phyloP scores from a whole-genome alignment of 92 coral and sea anemone genomes.

The Heteractis magnifica region DNA sequence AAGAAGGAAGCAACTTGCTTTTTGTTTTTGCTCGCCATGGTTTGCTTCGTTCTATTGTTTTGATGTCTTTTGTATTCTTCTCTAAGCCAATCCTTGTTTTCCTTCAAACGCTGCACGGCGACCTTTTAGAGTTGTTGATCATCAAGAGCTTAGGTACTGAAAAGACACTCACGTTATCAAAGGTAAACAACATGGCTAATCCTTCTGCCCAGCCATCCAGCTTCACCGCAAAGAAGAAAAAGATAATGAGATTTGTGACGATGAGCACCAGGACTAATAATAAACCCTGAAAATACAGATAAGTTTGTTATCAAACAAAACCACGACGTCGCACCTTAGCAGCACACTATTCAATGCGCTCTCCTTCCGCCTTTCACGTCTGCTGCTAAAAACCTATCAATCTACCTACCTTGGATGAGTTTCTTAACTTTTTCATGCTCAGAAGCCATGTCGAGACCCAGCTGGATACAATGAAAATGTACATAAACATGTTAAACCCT shows the following conservation, averaged over 20 bases:
- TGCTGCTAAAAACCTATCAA: neutral
- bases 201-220: constrained; percentile 87
- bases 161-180: constrained; percentile 23
- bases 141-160: too few relatives aligned
- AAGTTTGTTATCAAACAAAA: neutral
- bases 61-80: too few relatives aligned
- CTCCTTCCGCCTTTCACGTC: neutral
- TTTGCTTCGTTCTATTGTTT: too few relatives aligned
- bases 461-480: constrained; percentile 61
- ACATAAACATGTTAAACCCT: constrained; percentile 85
- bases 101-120: neutral
- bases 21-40: too few relatives aligned
- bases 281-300: constrained; percentile 40
- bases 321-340: neutral
- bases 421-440: constrained; percentile 72
- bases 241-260: constrained; percentile 48
- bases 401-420: constrained; percentile 65
- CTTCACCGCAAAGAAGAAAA: constrained; percentile 76
- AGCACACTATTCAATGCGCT: neutral
- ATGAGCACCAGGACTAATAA: constrained; percentile 45
- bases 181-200: constrained; percentile 53
- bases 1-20: too few relatives aligned
- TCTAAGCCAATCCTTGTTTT: too few relatives aligned
- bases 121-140: neutral
- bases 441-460: constrained; percentile 82